phyloP scores from a whole-genome alignment of 2,888 invertebrate genomes.

The Oconnorella tubifera region DNA sequence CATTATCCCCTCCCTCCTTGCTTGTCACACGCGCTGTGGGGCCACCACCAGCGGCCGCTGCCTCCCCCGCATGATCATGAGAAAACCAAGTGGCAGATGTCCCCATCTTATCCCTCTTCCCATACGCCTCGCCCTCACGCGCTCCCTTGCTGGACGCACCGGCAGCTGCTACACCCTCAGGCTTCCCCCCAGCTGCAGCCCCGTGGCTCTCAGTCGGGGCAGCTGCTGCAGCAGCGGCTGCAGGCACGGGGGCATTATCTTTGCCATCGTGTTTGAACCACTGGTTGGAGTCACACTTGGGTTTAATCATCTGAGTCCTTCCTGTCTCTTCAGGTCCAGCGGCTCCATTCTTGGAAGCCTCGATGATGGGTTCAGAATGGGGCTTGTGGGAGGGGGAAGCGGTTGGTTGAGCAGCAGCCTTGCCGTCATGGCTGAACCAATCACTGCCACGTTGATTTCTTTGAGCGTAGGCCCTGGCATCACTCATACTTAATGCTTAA shows the following conservation, averaged over 20 bases:
- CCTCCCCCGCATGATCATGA: slow-evolving; percentile 19
- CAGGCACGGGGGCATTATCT: background rate
- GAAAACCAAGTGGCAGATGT: slow-evolving; percentile 32
- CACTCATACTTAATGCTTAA: slow-evolving; percentile 9
- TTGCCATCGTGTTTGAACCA: slow-evolving; percentile 22
- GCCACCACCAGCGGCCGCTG: background rate
- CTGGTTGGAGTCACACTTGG: slow-evolving; percentile 23
- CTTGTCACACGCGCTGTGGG: slow-evolving; percentile 23
- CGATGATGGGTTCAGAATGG: background rate
- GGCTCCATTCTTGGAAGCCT: too few species aligned
- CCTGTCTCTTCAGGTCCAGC: too few species aligned
- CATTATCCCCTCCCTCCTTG: slow-evolving; percentile 27
- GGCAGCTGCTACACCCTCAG: background rate
- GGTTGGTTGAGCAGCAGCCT: background rate
- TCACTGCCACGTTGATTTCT: slow-evolving; percentile 21
- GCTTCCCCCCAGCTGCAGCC: background rate
- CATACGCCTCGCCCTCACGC: slow-evolving; percentile 9
- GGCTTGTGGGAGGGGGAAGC: too few species aligned
- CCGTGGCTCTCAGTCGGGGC: background rate
- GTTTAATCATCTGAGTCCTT: slow-evolving; percentile 23
- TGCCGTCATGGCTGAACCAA: slow-evolving; percentile 20
- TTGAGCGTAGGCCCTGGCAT: slow-evolving; percentile 22
- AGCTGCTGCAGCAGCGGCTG: background rate
- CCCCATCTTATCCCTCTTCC: slow-evolving; percentile 30
- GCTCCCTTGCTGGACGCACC: background rate